phyloP scores from a whole-genome alignment of 2,888 invertebrate species.

The Bedellia somnulentella region DNA sequence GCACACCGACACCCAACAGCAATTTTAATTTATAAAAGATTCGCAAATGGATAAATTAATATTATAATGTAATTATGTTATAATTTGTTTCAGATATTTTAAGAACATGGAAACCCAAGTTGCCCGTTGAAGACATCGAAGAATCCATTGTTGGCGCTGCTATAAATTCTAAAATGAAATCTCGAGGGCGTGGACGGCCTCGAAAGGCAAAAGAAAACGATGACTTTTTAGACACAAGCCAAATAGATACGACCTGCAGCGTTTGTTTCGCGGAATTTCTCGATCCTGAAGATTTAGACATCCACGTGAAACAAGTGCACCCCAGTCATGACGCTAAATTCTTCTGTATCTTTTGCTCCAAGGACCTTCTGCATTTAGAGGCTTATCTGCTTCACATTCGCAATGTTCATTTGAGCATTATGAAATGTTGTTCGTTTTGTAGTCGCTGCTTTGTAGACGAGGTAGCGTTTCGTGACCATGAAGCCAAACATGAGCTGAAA shows the following conservation, averaged over 20 bases:
- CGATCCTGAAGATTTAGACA: conserved; percentile 26
- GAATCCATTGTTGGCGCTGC: too few relatives aligned
- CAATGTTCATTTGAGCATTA: conserved; percentile 19
- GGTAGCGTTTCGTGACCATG: conserved; percentile 15
- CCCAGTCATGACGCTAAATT: conserved; percentile 5
- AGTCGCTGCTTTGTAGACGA: conserved; percentile 19
- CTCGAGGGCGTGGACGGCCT: neutral
- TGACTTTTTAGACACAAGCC: neutral
- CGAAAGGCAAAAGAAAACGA: neutral
- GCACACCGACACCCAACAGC: too few relatives aligned
- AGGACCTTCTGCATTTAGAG: conserved; percentile 16
- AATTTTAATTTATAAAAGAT: too few relatives aligned
- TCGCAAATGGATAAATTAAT: too few relatives aligned
- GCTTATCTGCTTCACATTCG: conserved; percentile 25
- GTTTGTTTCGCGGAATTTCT: conserved; percentile 34
- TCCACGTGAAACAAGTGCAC: conserved; percentile 30
- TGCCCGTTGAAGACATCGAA: too few relatives aligned
- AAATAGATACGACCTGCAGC: conserved; percentile 23
- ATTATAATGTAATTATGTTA: too few relatives aligned
- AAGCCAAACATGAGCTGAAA: conserved; percentile 18
- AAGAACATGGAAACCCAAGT: too few relatives aligned
- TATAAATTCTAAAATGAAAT: neutral
- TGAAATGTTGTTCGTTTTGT: conserved; percentile 25
- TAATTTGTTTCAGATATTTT: too few relatives aligned
- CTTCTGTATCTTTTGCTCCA: conserved; percentile 24